Percentiles rank a stretch among this genome's conserved stretches.
Evolutionary conservation across 2,888 invertebrate genomes (phyloP).

Genomic region (Campoplex capitator): DNA sequence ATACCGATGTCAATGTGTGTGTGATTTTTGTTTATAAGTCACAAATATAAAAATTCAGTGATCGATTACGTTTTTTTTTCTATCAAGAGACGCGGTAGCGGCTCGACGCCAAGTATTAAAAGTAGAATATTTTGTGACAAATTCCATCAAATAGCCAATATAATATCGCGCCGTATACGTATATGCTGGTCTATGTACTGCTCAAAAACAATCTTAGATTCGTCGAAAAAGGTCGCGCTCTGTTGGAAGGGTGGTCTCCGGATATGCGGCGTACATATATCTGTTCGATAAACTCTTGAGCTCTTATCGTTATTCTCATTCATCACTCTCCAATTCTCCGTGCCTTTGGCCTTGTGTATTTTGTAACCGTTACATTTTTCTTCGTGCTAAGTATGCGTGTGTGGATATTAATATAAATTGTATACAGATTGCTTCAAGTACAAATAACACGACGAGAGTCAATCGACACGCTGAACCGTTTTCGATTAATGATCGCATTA

Average conservation of each 20-base stretch:
- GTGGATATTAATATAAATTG: slow-evolving; percentile 16
- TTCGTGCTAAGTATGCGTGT: slow-evolving; percentile 2
- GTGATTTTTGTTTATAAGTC: no score
- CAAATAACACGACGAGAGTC: slow-evolving; percentile 34
- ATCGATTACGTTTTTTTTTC: no score
- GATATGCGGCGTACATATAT: slow-evolving; percentile 16
- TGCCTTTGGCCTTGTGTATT: not conserved
- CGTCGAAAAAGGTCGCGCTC: not conserved
- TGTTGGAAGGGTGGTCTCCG: slow-evolving; percentile 37
- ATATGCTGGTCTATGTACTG: not conserved
- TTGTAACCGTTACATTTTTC: slow-evolving; percentile 15
- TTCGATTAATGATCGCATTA: not conserved
- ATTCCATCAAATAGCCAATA: not conserved
- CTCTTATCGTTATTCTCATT: slow-evolving; percentile 58
- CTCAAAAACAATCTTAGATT: not conserved
- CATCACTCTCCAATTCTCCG: slow-evolving; percentile 32
- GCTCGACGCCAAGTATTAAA: no score
- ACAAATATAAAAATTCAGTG: no score
- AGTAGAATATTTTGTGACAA: not conserved
- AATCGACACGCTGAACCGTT: slow-evolving; percentile 41
- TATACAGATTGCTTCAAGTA: slow-evolving; percentile 6
- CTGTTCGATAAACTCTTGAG: slow-evolving; percentile 54
- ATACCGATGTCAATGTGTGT: no score
- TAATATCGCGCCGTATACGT: no score
- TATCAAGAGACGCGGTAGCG: no score